Evolutionary conservation across 2,888 invertebrate genomes (phyloP).

Genomic region (Apoderus coryli): DNA sequence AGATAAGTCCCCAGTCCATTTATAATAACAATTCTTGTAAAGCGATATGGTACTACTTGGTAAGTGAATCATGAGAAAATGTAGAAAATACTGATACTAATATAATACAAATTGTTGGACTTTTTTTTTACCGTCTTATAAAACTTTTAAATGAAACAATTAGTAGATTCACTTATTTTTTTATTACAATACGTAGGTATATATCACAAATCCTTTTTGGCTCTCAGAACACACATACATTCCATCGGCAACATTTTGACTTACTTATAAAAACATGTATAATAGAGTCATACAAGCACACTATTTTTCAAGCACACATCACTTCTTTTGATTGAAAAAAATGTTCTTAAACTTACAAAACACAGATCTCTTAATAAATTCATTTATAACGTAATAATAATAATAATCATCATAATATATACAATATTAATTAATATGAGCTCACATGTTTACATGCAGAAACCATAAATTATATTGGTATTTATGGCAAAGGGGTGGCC

Average conservation of each 20-base stretch:
- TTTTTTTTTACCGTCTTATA: no score
- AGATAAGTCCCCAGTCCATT: no score
- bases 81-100: no score
- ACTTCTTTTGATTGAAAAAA: slow-evolving; percentile 25
- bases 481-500: no score
- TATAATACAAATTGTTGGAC: no score
- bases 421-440: no score
- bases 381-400: slow-evolving; percentile 29
- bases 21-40: no score
- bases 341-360: slow-evolving; percentile 24
- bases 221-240: slow-evolving; percentile 54
- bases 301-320: slow-evolving; percentile 28
- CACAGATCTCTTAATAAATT: slow-evolving; percentile 32
- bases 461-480: no score
- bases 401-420: no score
- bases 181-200: slow-evolving; percentile 50
- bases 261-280: slow-evolving; percentile 31
- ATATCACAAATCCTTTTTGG: slow-evolving; percentile 63
- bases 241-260: slow-evolving; percentile 35
- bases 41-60: no score
- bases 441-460: no score
- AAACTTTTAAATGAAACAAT: slow-evolving; percentile 25
- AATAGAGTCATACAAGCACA: slow-evolving; percentile 23
- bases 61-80: no score
- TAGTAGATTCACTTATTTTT: slow-evolving; percentile 26